A percentile compares a stretch with the other conserved stretches of the same genome.
These are phyloP conservation scores for Strongylocentrotus purpuratus DNA, from an alignment of 35 echinoderm and acorn worm species.

Conservation along the genomic window DNA sequence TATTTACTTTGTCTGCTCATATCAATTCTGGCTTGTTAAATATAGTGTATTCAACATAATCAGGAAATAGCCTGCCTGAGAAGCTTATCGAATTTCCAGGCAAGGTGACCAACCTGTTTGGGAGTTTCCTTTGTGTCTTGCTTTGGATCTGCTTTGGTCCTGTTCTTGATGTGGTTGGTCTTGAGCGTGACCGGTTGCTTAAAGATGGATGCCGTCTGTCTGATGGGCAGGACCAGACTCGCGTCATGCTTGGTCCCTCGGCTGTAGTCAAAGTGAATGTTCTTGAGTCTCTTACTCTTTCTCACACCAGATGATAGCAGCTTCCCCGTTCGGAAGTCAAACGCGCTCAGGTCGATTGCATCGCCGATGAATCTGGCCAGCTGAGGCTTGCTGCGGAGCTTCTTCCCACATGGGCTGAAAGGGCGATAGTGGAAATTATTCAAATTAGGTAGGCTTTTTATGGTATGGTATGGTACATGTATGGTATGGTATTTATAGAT, in stretches of 20 bases:
- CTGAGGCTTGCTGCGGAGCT: constrained; percentile 97
- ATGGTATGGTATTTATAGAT: no score
- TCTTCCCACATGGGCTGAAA: constrained; percentile 92
- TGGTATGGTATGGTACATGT: no score
- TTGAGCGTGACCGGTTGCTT: constrained; percentile 95
- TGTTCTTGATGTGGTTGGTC: constrained; percentile 80
- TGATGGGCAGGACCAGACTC: constrained; percentile 84
- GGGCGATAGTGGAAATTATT: background rate
- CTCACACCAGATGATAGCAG: constrained; percentile 76
- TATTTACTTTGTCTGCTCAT: no score
- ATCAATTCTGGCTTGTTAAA: no score
- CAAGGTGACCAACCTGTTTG: constrained; percentile 75
- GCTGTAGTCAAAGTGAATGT: constrained; percentile 94
- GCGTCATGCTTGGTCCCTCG: constrained; percentile 89
- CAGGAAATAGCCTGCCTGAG: no score
- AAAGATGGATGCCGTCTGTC: constrained; percentile 99
- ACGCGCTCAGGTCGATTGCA: constrained; percentile 88
- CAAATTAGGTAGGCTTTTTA: background rate
- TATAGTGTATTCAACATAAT: no score
- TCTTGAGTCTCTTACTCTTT: constrained; percentile 93
- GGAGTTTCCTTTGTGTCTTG: constrained; percentile 96
- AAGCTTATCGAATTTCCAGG: background rate
- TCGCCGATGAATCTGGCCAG: constrained; percentile 94
- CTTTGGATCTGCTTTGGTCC: constrained; percentile 90
- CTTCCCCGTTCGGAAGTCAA: constrained; percentile 98